Evolutionary conservation across 2,888 invertebrate species (phyloP), one percentile per base, ranked within the genome.

Genomic region (Cryptus viduatorius): DNA sequence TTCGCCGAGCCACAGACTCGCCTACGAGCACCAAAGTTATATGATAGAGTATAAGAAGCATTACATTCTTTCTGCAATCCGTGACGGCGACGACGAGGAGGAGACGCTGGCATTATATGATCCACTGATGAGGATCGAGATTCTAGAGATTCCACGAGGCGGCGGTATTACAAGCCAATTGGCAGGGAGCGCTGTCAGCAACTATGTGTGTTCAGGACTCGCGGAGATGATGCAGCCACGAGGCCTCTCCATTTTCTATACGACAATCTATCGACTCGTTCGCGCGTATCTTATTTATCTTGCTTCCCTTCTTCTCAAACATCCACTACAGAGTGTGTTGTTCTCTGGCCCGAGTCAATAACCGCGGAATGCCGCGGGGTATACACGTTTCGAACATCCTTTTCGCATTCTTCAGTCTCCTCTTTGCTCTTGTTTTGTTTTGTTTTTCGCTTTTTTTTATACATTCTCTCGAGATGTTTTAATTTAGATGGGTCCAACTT

Each of bases 401-500:
- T 42, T 16, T 72, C 31, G 64, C 61, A 68, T 67, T 68, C 56
- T 59, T 37, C 14, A 61, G 67, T 53, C 73, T 69, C 19, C 19
- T 44, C 59, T 73, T 29, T 48, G 10, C 19, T 44, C 37, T 42
- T 31, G 29, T 56, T n/a, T 69, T 16, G 1, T 10, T 72, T 56
- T 61, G 46, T 37, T 19, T 16, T 59, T 59, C 5, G 56, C 12
- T 71, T 53, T 31, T 16, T 4, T 56, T n/a, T 50, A 46, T 44
- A 64, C 69, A 42, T 67, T 82, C 77, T 67, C 29, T 24, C 42
- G 8, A 19, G 64, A 46, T 76, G 79, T 56, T 84, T 84, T 79
- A 84, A 82, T 84, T 84, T 84, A 84, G 84, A 82, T 79, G 75
- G 81, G 42, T 59, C 50, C 24, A 14, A 42, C 16, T 24, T 24